phyloP scores from a whole-genome alignment of 2,888 invertebrate species.

The Zootermopsis nevadensis region DNA sequence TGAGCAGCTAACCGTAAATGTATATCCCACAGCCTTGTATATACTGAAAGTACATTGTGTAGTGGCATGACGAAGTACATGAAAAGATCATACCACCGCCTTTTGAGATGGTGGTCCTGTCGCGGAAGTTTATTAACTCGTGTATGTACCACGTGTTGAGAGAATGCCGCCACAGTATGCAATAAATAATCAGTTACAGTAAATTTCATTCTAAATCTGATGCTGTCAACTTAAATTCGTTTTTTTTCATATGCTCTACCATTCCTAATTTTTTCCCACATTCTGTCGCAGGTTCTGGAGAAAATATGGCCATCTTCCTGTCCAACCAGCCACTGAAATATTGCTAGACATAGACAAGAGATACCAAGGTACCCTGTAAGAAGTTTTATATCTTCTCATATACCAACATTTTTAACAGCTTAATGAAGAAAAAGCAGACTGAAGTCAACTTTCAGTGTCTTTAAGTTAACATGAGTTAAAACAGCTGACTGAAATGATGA shows the following conservation, averaged over 20 bases:
- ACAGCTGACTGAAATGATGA: too few relatives aligned
- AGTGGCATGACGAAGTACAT: not conserved
- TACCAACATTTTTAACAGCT: too few relatives aligned
- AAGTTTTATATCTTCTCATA: too few relatives aligned
- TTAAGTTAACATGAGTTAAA: too few relatives aligned
- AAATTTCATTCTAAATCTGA: too few relatives aligned
- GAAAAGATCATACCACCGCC: not conserved
- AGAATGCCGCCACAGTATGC: not conserved
- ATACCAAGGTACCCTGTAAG: slow-evolving; percentile 59
- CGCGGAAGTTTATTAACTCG: too few relatives aligned
- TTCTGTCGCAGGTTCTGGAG: slow-evolving; percentile 34
- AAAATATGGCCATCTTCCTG: slow-evolving; percentile 63
- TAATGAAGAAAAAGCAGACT: too few relatives aligned
- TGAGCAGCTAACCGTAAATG: not conserved
- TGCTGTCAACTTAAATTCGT: too few relatives aligned
- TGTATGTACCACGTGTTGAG: not conserved
- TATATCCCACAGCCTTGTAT: not conserved
- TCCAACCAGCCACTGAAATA: slow-evolving; percentile 61
- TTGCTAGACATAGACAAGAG: slow-evolving; percentile 61
- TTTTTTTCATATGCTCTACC: too few relatives aligned
- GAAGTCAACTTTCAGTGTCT: too few relatives aligned
- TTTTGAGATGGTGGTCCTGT: too few relatives aligned
- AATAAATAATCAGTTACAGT: too few relatives aligned
- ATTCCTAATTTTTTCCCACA: not conserved
- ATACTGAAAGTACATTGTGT: not conserved